A percentile compares a stretch with the other conserved stretches of the same genome.
These are phyloP conservation scores for Plectropomus leopardus DNA, from an alignment of 2,113 vertebrate genomes.

Conservation along the genomic window DNA sequence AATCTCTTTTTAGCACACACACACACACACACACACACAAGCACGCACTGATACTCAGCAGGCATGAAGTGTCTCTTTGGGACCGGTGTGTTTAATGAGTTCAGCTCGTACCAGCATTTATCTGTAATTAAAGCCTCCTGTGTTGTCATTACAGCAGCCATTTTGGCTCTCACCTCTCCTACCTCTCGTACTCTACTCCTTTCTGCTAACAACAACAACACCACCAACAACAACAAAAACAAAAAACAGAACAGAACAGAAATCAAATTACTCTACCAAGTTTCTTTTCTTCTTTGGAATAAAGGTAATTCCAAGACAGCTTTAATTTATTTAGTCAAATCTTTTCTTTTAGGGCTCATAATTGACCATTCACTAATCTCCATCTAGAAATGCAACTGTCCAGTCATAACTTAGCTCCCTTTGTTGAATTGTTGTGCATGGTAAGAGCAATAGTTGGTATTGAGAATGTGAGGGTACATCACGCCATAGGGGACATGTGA, in stretches of 20 bases:
- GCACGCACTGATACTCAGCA: background rate
- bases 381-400: too few species aligned
- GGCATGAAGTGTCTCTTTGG: constrained; percentile 38
- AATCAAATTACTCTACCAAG: constrained; percentile 14
- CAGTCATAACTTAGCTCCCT: too few species aligned
- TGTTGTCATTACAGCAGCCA: constrained; percentile 54
- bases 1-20: background rate
- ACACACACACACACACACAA: background rate
- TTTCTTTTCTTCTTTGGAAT: background rate
- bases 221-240: too few species aligned
- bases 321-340: too few species aligned
- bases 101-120: constrained; percentile 52
- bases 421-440: too few species aligned
- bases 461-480: too few species aligned
- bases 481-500: too few species aligned
- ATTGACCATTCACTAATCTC: background rate
- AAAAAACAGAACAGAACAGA: background rate
- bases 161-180: constrained; percentile 8
- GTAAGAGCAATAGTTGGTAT: too few species aligned
- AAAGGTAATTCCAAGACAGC: background rate
- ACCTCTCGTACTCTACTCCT: background rate
- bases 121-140: constrained; percentile 68
- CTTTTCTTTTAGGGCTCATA: background rate
- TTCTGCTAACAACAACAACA: background rate
- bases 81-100: constrained; percentile 58